Conservation (phyloP, 1,140 invertebrate species). For the Gonioctena quinquepunctata region DNA sequence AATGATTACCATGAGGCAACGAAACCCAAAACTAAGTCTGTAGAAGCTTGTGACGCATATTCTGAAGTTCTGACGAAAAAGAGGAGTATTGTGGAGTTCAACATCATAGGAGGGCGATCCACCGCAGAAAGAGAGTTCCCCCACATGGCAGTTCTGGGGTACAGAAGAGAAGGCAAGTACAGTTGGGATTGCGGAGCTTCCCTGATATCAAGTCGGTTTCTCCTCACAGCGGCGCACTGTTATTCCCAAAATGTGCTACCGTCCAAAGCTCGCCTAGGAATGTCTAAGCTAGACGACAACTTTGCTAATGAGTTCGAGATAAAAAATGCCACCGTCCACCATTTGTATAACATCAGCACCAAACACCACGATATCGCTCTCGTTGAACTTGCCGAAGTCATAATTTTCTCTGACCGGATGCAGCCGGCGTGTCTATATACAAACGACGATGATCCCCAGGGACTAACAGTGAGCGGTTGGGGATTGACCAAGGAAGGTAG, state of each 20-base stretch:
- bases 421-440: conserved; percentile 48
- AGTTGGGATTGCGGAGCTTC: conserved; percentile 42
- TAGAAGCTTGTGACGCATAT: neutral
- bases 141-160: neutral
- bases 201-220: conserved; percentile 41
- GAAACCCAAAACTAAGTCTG: neutral
- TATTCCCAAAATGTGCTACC: conserved; percentile 31
- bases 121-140: neutral
- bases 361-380: conserved; percentile 46
- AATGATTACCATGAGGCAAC: neutral
- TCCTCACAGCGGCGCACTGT: conserved; percentile 52
- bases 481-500: conserved; percentile 32
- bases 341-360: conserved; percentile 31
- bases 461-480: conserved; percentile 45
- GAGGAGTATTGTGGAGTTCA: neutral
- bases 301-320: conserved; percentile 35
- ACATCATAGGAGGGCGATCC: neutral
- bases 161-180: neutral
- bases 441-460: conserved; percentile 37
- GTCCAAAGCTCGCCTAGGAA: conserved; percentile 38
- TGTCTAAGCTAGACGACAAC: conserved; percentile 29
- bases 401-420: conserved; percentile 29
- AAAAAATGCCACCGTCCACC: conserved; percentile 34
- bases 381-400: conserved; percentile 34
- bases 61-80: neutral